phyloP scores from a whole-genome alignment of 2,113 vertebrate species.

The Lophochroa leadbeateri region DNA sequence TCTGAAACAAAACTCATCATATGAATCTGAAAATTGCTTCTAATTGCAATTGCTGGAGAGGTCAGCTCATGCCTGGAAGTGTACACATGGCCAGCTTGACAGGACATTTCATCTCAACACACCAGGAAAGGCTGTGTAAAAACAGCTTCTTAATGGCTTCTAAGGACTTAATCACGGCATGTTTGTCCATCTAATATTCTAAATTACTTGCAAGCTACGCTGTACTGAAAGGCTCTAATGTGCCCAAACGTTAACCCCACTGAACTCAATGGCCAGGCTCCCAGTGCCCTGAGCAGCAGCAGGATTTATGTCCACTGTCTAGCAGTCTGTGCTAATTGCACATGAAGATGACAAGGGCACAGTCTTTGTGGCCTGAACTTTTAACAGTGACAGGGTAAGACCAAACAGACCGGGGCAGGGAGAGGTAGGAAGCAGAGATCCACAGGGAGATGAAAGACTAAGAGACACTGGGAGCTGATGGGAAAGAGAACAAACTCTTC shows the following conservation, averaged over 20 bases:
- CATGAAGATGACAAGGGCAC: not conserved
- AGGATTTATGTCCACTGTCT: not conserved
- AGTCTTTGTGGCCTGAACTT: not conserved
- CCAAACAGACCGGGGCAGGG: not conserved
- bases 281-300: not conserved
- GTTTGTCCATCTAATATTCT: constrained; percentile 5
- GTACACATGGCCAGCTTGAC: constrained; percentile 20
- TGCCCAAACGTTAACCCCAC: not conserved
- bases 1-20: not conserved
- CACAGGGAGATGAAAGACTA: not conserved
- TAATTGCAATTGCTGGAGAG: constrained; percentile 51
- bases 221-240: not conserved
- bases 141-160: not conserved
- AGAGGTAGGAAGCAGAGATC: not conserved
- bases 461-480: not conserved
- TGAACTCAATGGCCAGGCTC: not conserved
- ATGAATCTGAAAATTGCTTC: constrained; percentile 41
- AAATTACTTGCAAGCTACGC: not conserved
- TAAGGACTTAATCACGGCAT: not conserved
- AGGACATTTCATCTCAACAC: constrained; percentile 35
- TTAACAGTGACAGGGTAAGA: not conserved
- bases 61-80: constrained; percentile 32
- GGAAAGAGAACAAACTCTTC: not conserved
- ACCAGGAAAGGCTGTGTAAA: constrained; percentile 4
- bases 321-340: constrained; percentile 6